Conservation (phyloP, 2,113 vertebrate species). For the Boleophthalmus pectinirostris region DNA sequence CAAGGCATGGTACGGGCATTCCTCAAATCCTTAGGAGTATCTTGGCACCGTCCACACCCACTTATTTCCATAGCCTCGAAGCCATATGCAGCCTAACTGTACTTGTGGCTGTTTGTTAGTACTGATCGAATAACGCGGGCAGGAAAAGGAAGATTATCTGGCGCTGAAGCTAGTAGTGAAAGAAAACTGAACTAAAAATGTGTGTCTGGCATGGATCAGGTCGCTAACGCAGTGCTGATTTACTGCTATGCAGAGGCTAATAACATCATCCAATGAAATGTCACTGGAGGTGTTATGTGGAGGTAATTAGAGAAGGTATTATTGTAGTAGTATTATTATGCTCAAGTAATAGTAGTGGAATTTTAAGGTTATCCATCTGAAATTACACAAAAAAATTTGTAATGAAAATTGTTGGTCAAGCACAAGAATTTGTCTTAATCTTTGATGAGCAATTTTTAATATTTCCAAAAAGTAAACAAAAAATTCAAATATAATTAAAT, state of each 20-base stretch:
- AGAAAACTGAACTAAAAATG: conserved; percentile 28
- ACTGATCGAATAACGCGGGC: conserved; percentile 57
- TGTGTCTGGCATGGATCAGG: conserved; percentile 8
- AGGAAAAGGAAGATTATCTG: conserved; percentile 49
- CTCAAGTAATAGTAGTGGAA: background rate
- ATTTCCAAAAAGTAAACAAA: background rate
- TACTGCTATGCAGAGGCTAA: conserved; percentile 50
- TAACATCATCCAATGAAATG: conserved; percentile 59
- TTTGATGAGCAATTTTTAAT: background rate
- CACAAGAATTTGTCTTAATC: no score
- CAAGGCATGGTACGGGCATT: conserved; percentile 52
- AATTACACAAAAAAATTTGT: background rate
- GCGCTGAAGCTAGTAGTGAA: conserved; percentile 42
- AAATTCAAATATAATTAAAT: background rate
- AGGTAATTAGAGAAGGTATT: background rate
- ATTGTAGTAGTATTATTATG: background rate
- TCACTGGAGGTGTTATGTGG: conserved; percentile 24
- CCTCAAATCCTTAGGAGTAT: conserved; percentile 64
- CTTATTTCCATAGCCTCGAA: conserved; percentile 59
- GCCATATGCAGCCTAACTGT: conserved; percentile 48
- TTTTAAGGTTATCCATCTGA: background rate
- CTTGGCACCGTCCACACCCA: conserved; percentile 60
- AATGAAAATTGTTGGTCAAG: no score
- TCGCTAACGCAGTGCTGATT: conserved; percentile 57
- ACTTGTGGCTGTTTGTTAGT: conserved; percentile 59